phyloP scores from a whole-genome alignment of 2,888 invertebrate species.

The Drosophila colorata region DNA sequence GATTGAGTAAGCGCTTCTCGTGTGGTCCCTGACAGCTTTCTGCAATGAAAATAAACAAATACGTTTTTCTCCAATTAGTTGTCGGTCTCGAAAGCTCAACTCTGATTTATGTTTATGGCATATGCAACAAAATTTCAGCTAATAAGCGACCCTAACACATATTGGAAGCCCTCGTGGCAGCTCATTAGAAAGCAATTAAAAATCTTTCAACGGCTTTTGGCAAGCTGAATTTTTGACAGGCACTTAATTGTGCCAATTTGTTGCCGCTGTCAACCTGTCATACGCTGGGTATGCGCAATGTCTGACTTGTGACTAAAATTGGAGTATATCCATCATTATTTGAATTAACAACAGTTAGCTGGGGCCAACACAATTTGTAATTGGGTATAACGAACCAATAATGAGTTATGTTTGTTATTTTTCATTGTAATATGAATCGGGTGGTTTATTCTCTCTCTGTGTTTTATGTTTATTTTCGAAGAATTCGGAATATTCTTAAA shows the following conservation, averaged over 20 bases:
- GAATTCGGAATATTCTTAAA: not conserved
- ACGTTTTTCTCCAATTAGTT: slow-evolving; percentile 39
- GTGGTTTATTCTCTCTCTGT: no score
- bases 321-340: slow-evolving; percentile 13
- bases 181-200: slow-evolving; percentile 71
- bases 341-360: not conserved
- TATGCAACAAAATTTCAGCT: slow-evolving; percentile 47
- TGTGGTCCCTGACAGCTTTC: slow-evolving; percentile 95
- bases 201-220: slow-evolving; percentile 28
- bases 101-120: slow-evolving; percentile 56
- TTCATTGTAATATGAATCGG: no score
- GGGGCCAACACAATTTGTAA: not conserved
- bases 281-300: slow-evolving; percentile 11
- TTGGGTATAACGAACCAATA: not conserved
- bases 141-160: slow-evolving; percentile 39
- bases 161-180: slow-evolving; percentile 47
- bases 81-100: slow-evolving; percentile 13
- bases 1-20: slow-evolving; percentile 94
- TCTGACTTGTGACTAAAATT: slow-evolving; percentile 19
- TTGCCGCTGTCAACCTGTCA: slow-evolving; percentile 7
- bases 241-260: slow-evolving; percentile 50
- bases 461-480: no score
- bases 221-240: slow-evolving; percentile 50
- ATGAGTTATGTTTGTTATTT: no score
- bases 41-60: slow-evolving; percentile 85